These are phyloP conservation scores for Slavum lentiscoides DNA, from an alignment of 2,888 invertebrate genomes.

Conservation along the genomic window DNA sequence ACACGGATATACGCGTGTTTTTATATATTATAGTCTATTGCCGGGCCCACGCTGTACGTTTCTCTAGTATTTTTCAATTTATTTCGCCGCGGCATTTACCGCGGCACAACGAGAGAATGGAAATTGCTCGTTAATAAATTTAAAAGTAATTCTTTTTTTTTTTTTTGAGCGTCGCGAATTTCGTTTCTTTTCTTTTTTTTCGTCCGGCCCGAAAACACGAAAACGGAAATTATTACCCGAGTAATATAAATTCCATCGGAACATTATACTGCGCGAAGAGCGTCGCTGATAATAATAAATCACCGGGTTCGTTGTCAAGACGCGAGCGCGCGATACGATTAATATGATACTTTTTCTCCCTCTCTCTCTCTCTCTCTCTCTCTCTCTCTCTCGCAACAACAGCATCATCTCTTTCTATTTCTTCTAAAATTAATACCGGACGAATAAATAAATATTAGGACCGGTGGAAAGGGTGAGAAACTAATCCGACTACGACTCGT, in stretches of 20 bases:
- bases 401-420: not conserved
- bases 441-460: constrained; percentile 27
- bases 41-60: not conserved
- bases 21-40: not conserved
- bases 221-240: constrained; percentile 48
- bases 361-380: no score
- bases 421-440: constrained; percentile 41
- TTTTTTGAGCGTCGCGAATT: constrained; percentile 16
- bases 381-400: not conserved
- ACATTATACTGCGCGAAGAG: constrained; percentile 6
- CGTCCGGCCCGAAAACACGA: constrained; percentile 24
- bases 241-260: constrained; percentile 50
- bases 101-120: constrained; percentile 5
- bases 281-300: constrained; percentile 42
- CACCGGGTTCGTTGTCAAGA: constrained; percentile 50
- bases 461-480: not conserved
- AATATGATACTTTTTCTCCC: constrained; percentile 32
- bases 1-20: no score
- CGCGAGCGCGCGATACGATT: constrained; percentile 26
- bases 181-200: constrained; percentile 27
- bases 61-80: constrained; percentile 28
- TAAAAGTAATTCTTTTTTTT: constrained; percentile 41
- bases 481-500: constrained; percentile 18
- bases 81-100: not conserved
- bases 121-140: constrained; percentile 47